These are phyloP conservation scores for Nyctereutes procyonoides DNA, from an alignment of 2,113 vertebrate species.

Conservation along the genomic window DNA sequence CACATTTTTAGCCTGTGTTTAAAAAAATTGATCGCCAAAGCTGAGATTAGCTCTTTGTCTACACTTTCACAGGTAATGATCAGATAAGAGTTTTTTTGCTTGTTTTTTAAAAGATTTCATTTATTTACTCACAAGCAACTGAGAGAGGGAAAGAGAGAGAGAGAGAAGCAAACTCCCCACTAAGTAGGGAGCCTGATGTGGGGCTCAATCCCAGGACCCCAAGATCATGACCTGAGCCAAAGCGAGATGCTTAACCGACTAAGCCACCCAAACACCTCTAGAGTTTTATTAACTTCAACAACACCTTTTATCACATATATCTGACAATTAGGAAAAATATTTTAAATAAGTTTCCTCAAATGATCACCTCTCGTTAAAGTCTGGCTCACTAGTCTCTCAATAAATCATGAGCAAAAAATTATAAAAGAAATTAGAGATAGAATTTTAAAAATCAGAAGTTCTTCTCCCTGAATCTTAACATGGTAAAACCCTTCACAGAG, in stretches of 20 bases:
- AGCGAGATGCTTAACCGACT: background rate
- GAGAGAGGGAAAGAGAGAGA: background rate
- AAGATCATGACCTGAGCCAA: background rate
- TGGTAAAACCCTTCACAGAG: background rate
- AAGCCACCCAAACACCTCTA: background rate
- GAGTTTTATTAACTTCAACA: background rate
- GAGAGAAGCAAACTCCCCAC: background rate
- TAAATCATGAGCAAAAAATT: background rate
- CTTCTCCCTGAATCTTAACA: slow-evolving; percentile 23
- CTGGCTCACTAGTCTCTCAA: background rate
- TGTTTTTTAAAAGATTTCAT: background rate
- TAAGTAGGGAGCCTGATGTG: background rate
- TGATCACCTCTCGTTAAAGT: background rate
- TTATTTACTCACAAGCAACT: background rate
- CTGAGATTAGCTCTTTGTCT: background rate
- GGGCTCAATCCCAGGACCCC: background rate
- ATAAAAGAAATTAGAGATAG: background rate
- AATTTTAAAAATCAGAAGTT: slow-evolving; percentile 31
- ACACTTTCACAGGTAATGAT: background rate
- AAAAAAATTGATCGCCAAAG: background rate
- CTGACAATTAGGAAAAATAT: background rate
- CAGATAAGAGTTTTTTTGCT: background rate
- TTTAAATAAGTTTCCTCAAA: slow-evolving; percentile 45
- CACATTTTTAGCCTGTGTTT: background rate
- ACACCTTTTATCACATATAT: background rate